A percentile compares a stretch with the other conserved stretches of the same genome.
These are phyloP conservation scores for Apamea epomidion DNA, from an alignment of 2,888 invertebrate species.

Conservation along the genomic window DNA sequence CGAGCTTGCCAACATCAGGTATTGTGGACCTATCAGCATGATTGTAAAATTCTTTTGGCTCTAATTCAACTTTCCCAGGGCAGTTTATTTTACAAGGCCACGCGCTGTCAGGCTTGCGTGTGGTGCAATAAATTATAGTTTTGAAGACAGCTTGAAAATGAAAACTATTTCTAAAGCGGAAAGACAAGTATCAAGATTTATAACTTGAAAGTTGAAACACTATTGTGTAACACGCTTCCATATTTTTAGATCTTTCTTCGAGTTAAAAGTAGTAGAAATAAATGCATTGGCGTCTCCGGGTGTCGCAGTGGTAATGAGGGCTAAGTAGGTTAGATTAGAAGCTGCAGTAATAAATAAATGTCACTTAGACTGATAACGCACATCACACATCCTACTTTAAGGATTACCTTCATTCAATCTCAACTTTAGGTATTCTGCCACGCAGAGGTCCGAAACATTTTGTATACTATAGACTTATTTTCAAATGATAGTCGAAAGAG, in stretches of 20 bases:
- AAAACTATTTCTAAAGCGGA: conserved; percentile 37
- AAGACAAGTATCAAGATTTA: conserved; percentile 41
- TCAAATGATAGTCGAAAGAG: background rate
- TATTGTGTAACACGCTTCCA: background rate
- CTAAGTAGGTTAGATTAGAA: conserved; percentile 18
- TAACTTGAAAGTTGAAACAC: conserved; percentile 37
- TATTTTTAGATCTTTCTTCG: background rate
- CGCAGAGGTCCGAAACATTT: background rate
- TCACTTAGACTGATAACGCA: conserved; percentile 16
- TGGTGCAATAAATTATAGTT: conserved; percentile 39
- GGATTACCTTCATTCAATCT: background rate
- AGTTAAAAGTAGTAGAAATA: background rate
- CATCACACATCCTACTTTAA: conserved; percentile 2
- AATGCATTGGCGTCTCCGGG: background rate
- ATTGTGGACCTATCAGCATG: conserved; percentile 22
- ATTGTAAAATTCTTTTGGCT: conserved; percentile 27
- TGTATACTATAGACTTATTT: background rate
- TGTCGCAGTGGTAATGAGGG: background rate
- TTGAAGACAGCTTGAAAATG: conserved; percentile 45
- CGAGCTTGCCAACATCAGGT: conserved; percentile 35
- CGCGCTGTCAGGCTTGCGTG: conserved; percentile 36
- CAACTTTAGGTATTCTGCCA: background rate
- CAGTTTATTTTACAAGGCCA: conserved; percentile 29
- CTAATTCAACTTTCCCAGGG: conserved; percentile 27
- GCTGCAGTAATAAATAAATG: conserved; percentile 32